phyloP scores from a whole-genome alignment of 2,888 invertebrate species.

The Proisotoma minuta region DNA sequence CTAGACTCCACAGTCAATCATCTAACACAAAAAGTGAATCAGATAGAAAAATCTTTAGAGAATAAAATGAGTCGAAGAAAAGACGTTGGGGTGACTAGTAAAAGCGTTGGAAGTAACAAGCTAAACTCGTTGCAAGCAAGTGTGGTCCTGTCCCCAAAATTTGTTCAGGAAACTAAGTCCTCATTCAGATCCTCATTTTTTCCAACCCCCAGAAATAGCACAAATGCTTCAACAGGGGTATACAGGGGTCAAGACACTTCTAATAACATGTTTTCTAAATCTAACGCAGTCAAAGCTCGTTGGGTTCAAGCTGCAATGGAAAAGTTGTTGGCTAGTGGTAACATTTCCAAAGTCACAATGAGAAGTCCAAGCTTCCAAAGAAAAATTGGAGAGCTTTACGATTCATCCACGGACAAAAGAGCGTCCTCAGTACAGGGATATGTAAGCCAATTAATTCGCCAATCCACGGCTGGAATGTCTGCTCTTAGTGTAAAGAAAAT shows the following conservation, averaged over 20 bases:
- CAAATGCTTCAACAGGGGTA: no score
- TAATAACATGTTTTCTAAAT: no score
- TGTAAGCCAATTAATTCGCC: background rate
- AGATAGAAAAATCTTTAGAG: background rate
- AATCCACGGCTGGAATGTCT: no score
- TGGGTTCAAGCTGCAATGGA: conserved; percentile 8
- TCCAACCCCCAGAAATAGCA: no score
- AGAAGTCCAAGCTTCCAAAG: conserved; percentile 1
- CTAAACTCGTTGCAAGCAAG: no score
- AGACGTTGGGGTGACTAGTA: no score
- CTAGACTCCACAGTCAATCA: no score
- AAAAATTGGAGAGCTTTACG: conserved; percentile 11
- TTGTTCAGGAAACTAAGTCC: no score
- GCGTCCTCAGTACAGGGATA: background rate
- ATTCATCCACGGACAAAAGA: background rate
- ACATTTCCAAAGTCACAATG: background rate
- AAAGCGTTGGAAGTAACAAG: no score
- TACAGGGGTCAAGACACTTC: no score
- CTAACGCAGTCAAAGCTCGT: background rate
- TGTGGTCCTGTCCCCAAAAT: no score
- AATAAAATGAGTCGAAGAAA: background rate
- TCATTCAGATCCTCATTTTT: no score
- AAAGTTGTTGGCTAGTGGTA: background rate
- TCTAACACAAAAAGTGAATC: background rate
- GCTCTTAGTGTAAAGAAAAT: background rate